Percentiles rank a stretch among this genome's conserved stretches.
Evolutionary conservation across 2,113 vertebrate genomes (phyloP).

Genomic region (Carollia perspicillata): DNA sequence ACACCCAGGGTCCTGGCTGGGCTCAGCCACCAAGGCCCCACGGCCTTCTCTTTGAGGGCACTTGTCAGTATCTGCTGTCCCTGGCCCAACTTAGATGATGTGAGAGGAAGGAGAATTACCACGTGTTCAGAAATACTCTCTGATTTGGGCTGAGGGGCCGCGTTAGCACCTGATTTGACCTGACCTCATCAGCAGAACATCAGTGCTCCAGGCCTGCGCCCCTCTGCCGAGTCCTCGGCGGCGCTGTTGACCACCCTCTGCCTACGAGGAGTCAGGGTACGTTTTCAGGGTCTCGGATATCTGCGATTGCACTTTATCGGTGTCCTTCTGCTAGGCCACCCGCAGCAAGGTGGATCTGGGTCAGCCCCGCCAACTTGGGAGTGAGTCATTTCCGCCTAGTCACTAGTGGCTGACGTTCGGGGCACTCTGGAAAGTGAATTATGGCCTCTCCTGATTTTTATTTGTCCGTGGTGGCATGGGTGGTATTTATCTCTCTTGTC

Average conservation of each 20-base stretch:
- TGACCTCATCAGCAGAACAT: background rate
- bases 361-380: background rate
- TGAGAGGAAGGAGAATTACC: background rate
- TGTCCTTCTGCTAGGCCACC: background rate
- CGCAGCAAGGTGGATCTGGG: background rate
- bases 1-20: background rate
- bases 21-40: background rate
- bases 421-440: constrained; percentile 42
- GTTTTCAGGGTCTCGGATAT: background rate
- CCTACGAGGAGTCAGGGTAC: background rate
- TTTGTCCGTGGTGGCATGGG: constrained; percentile 62
- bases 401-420: background rate
- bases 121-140: background rate
- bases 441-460: constrained; percentile 54
- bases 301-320: background rate
- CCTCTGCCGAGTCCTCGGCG: background rate
- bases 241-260: background rate
- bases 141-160: background rate
- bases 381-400: constrained; percentile 44
- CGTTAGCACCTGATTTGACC: background rate
- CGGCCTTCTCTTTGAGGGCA: background rate
- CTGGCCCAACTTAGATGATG: background rate
- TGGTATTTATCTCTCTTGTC: constrained; percentile 64
- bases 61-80: background rate
- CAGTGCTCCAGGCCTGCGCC: background rate